These are phyloP conservation scores for Fringilla coelebs DNA, from an alignment of 2,797 vertebrate genomes.

Conservation along the genomic window DNA sequence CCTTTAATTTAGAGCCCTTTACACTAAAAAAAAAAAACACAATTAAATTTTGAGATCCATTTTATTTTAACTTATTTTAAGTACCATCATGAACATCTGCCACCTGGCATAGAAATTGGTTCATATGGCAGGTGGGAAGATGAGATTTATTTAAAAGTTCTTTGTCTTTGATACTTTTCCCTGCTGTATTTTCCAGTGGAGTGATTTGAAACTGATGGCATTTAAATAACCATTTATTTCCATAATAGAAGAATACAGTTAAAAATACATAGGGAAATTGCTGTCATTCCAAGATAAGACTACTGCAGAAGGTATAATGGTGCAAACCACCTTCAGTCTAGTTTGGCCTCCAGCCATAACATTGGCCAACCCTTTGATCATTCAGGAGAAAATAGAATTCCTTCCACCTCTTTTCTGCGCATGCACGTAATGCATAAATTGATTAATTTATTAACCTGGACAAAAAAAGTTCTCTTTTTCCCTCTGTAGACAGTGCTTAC, in stretches of 20 bases:
- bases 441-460: slow-evolving; percentile 8
- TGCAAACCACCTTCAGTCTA: slow-evolving; percentile 50
- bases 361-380: background rate
- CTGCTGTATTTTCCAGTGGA: slow-evolving; percentile 65
- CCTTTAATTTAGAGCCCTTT: slow-evolving; percentile 52
- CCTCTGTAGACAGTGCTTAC: background rate
- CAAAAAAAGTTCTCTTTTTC: background rate
- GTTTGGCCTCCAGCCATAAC: slow-evolving; percentile 39
- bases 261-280: slow-evolving; percentile 68
- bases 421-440: background rate
- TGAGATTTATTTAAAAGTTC: slow-evolving; percentile 77
- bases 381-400: slow-evolving; percentile 26
- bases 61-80: slow-evolving; percentile 77
- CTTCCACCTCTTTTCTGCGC: background rate
- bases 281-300: slow-evolving; percentile 62
- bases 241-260: slow-evolving; percentile 69
- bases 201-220: slow-evolving; percentile 68
- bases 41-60: slow-evolving; percentile 69
- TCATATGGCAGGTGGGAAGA: slow-evolving; percentile 72
- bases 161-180: slow-evolving; percentile 74
- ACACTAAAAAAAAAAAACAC: slow-evolving; percentile 52
- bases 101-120: slow-evolving; percentile 74
- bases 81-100: slow-evolving; percentile 76
- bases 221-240: slow-evolving; percentile 76
- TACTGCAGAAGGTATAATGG: slow-evolving; percentile 56